Conservation (phyloP, 2,797 vertebrate genomes). For the Mergus octosetaceus region DNA sequence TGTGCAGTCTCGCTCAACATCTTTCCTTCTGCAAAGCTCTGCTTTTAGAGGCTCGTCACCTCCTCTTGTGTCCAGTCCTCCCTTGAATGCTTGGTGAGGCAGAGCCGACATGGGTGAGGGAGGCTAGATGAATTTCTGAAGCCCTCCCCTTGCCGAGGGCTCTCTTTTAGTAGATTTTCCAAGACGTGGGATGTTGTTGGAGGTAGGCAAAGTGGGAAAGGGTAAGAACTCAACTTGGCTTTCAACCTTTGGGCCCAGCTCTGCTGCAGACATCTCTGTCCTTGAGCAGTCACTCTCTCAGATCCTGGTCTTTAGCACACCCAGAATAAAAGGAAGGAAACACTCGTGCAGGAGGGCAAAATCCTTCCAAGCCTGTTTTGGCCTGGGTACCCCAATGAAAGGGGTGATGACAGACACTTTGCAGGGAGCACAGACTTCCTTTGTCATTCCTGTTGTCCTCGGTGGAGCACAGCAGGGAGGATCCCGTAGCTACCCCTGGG, state of each 20-base stretch:
- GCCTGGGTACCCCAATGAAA: neutral
- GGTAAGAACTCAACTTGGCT: neutral
- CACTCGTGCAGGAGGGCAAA: neutral
- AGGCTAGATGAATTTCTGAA: neutral
- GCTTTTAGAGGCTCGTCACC: neutral
- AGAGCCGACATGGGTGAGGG: neutral
- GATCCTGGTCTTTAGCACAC: neutral
- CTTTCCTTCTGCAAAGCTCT: neutral
- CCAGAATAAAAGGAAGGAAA: neutral
- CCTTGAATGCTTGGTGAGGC: neutral
- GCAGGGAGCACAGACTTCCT: neutral
- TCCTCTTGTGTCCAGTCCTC: neutral
- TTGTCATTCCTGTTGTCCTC: neutral
- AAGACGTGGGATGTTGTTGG: neutral
- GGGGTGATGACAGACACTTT: neutral
- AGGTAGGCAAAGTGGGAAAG: neutral
- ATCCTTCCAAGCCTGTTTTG: neutral
- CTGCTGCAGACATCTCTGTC: neutral
- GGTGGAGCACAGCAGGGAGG: neutral
- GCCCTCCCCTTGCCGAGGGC: neutral
- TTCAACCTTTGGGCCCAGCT: neutral
- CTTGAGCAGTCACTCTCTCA: neutral
- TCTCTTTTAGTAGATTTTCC: neutral
- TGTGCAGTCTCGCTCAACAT: neutral
- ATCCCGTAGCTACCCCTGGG: neutral